Evolutionary conservation across 1,140 invertebrate genomes (phyloP).

Genomic region (Sminthurinus signatus): DNA sequence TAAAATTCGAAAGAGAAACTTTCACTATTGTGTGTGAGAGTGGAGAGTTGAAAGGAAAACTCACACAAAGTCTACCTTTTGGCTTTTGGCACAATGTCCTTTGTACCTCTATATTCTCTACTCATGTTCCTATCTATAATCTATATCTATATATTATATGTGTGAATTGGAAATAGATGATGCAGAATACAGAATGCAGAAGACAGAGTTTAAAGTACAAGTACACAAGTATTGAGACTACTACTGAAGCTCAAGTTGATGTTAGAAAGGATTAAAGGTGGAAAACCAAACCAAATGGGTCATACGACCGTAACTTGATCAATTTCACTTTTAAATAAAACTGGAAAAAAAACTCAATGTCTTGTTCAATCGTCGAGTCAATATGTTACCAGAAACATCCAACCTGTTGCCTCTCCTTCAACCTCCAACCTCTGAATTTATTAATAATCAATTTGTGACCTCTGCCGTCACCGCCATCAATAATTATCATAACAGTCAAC

Average conservation of each 20-base stretch:
- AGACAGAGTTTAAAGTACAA: too few relatives aligned
- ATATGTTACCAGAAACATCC: conserved; percentile 15
- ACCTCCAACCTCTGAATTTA: conserved; percentile 9
- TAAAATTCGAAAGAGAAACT: too few relatives aligned
- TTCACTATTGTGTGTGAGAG: too few relatives aligned
- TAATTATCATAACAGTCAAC: too few relatives aligned
- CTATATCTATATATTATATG: too few relatives aligned
- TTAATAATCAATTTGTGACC: conserved; percentile 11
- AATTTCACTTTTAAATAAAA: conserved; percentile 15
- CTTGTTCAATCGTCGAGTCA: background rate
- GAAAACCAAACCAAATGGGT: conserved; percentile 15
- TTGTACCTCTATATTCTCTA: too few relatives aligned
- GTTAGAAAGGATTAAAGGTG: conserved; percentile 11
- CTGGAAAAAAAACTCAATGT: conserved; percentile 10
- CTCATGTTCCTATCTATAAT: too few relatives aligned
- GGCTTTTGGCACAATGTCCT: too few relatives aligned
- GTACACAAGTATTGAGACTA: too few relatives aligned
- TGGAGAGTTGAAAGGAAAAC: too few relatives aligned
- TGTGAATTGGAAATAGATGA: background rate
- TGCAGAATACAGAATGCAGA: too few relatives aligned
- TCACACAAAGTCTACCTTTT: too few relatives aligned
- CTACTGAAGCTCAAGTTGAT: background rate
- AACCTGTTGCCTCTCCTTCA: background rate
- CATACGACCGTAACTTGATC: conserved; percentile 1
- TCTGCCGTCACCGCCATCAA: background rate